These are phyloP conservation scores for Umimayanthus chanpuru DNA, from an alignment of 92 coral and sea anemone species.

Conservation along the genomic window DNA sequence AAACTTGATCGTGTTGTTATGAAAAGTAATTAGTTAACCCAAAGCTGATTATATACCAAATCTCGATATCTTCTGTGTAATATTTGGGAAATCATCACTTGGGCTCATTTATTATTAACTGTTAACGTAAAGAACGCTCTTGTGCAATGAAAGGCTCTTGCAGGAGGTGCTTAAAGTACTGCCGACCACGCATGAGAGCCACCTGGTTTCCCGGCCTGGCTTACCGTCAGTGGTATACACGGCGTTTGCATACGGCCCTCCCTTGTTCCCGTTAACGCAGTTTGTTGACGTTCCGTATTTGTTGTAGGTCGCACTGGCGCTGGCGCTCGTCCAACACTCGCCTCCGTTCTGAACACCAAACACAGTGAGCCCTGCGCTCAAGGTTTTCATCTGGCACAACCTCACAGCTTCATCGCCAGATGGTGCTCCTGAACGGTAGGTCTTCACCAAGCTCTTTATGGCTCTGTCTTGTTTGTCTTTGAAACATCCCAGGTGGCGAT, in stretches of 20 bases:
- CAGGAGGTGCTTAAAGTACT: no score
- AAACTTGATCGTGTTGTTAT: no score
- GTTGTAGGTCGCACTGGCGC: background rate
- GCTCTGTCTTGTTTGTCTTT: background rate
- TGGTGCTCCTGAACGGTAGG: background rate
- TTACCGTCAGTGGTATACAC: background rate
- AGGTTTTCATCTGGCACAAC: constrained; percentile 12
- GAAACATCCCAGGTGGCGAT: constrained; percentile 10
- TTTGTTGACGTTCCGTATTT: constrained; percentile 3
- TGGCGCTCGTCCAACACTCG: constrained; percentile 13
- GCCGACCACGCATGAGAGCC: no score
- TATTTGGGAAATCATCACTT: no score
- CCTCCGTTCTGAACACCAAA: constrained; percentile 24
- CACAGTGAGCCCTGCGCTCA: background rate
- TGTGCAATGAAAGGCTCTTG: no score
- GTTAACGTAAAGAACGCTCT: no score
- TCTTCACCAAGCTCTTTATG: background rate
- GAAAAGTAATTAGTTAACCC: no score
- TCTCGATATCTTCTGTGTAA: no score
- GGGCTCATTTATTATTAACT: no score
- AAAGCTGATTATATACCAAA: no score
- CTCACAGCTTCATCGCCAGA: constrained; percentile 3
- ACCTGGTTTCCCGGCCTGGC: background rate
- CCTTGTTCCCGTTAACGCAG: background rate
- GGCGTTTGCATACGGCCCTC: background rate